A percentile compares a stretch with the other conserved stretches of the same genome.
Conservation (phyloP, 2,797 vertebrate genomes). For the Sparus aurata region DNA sequence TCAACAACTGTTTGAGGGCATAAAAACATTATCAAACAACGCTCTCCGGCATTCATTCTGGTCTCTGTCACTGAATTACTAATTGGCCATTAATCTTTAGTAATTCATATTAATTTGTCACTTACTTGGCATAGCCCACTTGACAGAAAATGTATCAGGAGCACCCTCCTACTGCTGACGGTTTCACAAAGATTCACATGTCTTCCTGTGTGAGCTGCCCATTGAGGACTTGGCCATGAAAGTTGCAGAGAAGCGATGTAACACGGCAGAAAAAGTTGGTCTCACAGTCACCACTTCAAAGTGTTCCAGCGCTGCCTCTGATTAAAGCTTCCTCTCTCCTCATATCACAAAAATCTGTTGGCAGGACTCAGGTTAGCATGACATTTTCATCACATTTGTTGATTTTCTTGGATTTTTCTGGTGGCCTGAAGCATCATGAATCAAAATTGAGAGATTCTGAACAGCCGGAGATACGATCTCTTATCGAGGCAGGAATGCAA, state of each 20-base stretch:
- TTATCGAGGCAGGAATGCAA: slow-evolving; percentile 14
- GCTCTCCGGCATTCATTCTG: not conserved
- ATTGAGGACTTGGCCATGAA: slow-evolving; percentile 8
- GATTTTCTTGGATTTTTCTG: slow-evolving; percentile 28
- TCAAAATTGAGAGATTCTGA: slow-evolving; percentile 29
- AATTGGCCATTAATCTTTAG: not conserved
- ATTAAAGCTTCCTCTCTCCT: slow-evolving; percentile 10
- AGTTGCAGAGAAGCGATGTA: slow-evolving; percentile 14
- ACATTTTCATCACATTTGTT: slow-evolving; percentile 57
- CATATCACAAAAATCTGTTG: slow-evolving; percentile 30
- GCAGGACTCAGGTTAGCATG: slow-evolving; percentile 46
- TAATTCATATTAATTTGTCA: not conserved
- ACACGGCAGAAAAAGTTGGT: slow-evolving; percentile 10
- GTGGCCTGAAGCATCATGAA: slow-evolving; percentile 28
- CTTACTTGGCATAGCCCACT: not conserved
- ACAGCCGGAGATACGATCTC: slow-evolving; percentile 17
- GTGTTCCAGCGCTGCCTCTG: slow-evolving; percentile 1
- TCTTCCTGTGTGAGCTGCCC: slow-evolving; percentile 1
- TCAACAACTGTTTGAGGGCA: not conserved
- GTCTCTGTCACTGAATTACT: not conserved
- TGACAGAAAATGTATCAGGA: slow-evolving; percentile 3
- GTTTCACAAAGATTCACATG: not conserved
- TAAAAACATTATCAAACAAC: slow-evolving; percentile 4
- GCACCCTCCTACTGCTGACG: not conserved
- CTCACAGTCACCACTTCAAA: slow-evolving; percentile 17